These are phyloP conservation scores for Mycalesis mineus DNA, from an alignment of 2,888 invertebrate genomes.

Conservation along the genomic window DNA sequence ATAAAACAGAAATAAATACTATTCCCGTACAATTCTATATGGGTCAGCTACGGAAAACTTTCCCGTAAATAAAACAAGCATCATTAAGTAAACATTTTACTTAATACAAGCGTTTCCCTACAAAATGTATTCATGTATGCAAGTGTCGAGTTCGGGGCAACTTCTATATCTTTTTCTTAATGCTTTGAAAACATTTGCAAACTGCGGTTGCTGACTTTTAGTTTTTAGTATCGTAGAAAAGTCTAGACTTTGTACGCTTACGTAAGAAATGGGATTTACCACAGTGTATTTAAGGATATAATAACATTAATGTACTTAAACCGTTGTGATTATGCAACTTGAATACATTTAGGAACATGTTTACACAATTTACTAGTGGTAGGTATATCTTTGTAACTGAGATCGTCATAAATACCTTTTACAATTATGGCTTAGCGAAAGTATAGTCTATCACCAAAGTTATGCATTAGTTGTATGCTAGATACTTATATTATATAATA, in stretches of 20 bases:
- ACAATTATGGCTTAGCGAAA: too few species aligned
- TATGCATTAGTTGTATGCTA: too few species aligned
- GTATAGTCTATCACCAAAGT: too few species aligned
- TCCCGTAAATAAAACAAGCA: neutral
- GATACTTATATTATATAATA: too few species aligned
- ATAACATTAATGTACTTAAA: neutral
- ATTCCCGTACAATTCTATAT: too few species aligned
- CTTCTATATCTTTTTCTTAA: conserved; percentile 19
- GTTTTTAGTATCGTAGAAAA: conserved; percentile 4
- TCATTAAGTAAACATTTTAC: conserved; percentile 11
- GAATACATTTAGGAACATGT: too few species aligned
- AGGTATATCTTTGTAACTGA: too few species aligned
- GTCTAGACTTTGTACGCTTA: conserved; percentile 8
- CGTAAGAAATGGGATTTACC: conserved; percentile 8
- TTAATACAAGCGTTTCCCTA: conserved; percentile 6
- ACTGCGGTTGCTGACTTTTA: conserved; percentile 16
- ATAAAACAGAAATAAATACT: too few species aligned
- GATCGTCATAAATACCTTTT: too few species aligned
- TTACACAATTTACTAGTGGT: too few species aligned
- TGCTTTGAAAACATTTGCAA: conserved; percentile 17
- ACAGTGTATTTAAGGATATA: neutral
- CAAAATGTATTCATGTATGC: conserved; percentile 23
- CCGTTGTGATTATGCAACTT: too few species aligned
- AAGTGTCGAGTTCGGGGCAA: conserved; percentile 14
- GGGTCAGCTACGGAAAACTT: neutral